phyloP scores from a whole-genome alignment of 2,888 invertebrate genomes.

The Synergus itoensis region DNA sequence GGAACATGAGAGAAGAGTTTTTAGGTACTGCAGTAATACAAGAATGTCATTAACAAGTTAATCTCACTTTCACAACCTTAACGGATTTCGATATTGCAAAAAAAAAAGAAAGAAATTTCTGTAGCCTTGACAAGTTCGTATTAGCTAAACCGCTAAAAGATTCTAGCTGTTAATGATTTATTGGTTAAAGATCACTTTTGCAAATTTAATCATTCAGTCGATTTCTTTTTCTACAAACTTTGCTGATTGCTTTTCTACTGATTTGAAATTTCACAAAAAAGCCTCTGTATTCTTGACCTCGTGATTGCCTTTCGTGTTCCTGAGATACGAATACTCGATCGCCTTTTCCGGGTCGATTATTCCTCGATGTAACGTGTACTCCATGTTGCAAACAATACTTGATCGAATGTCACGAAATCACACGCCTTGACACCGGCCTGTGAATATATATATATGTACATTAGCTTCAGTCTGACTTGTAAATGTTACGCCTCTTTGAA shows the following conservation, averaged over 20 bases:
- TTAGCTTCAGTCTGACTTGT: neutral
- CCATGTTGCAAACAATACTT: conserved; percentile 14
- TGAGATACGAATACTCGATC: conserved; percentile 28
- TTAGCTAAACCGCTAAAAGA: conserved; percentile 18
- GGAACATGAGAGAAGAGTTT: conserved; percentile 1
- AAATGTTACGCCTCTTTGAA: neutral
- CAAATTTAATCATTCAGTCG: conserved; percentile 36
- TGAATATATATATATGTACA: conserved; percentile 25
- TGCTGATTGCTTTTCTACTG: neutral
- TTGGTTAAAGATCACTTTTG: neutral
- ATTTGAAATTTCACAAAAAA: conserved; percentile 17
- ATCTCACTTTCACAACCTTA: neutral
- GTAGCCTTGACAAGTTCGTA: neutral
- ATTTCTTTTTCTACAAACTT: conserved; percentile 4
- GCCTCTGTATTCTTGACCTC: conserved; percentile 37
- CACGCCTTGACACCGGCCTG: conserved; percentile 1
- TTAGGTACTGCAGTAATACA: conserved; percentile 9
- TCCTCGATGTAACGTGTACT: conserved; percentile 1
- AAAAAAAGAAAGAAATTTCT: neutral
- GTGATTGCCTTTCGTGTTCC: conserved; percentile 38
- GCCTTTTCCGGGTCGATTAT: conserved; percentile 34
- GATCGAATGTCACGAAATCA: conserved; percentile 27
- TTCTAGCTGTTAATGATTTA: neutral
- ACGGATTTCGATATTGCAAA: neutral
- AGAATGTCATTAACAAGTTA: neutral